A percentile compares a stretch with the other conserved stretches of the same genome.
Evolutionary conservation across 1,140 invertebrate species (phyloP).

Genomic region (Procambarus clarkii): DNA sequence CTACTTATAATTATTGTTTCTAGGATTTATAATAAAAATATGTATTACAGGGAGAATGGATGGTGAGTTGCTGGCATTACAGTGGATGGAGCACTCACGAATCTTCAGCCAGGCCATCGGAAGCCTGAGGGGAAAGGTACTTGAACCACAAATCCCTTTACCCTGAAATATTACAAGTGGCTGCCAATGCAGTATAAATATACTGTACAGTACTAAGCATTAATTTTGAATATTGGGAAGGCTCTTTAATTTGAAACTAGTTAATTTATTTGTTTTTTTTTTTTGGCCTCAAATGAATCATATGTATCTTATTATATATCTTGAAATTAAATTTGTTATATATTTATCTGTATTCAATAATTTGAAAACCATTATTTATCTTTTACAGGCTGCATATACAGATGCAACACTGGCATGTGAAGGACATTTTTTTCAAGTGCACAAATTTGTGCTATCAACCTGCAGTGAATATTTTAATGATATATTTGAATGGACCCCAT

Average conservation of each 20-base stretch:
- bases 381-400: constrained; percentile 63
- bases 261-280: too few relatives aligned
- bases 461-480: constrained; percentile 70
- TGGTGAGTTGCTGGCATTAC: constrained; percentile 67
- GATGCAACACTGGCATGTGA: constrained; percentile 72
- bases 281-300: too few relatives aligned
- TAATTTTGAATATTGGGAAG: too few relatives aligned
- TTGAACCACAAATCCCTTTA: background rate
- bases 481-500: constrained; percentile 72
- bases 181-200: too few relatives aligned
- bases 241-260: too few relatives aligned
- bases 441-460: constrained; percentile 71
- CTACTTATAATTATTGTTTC: background rate
- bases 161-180: too few relatives aligned
- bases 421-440: constrained; percentile 69
- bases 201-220: too few relatives aligned
- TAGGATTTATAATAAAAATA: background rate
- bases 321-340: too few relatives aligned
- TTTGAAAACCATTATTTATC: background rate
- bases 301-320: too few relatives aligned
- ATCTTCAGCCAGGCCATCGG: constrained; percentile 69
- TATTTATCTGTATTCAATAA: too few relatives aligned
- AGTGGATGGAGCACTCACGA: constrained; percentile 65
- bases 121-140: constrained; percentile 61
- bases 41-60: constrained; percentile 27